Percentiles rank a stretch among this genome's conserved stretches.
Conservation (phyloP, 2,888 invertebrate genomes). For the Drosophila cyrtoloma region DNA sequence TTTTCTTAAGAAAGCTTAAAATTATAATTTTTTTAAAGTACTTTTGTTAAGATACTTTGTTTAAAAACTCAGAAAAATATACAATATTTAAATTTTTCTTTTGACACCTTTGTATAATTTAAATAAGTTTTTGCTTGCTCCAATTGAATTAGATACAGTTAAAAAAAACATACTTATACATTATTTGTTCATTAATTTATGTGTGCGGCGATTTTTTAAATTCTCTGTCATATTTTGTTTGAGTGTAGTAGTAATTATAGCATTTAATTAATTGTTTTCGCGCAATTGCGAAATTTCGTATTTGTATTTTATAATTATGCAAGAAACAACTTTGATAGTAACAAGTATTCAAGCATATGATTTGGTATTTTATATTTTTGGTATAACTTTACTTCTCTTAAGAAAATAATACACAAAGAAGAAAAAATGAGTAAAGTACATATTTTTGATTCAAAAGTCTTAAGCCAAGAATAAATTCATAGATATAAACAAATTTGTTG, state of each 20-base stretch:
- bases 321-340: conserved; percentile 27
- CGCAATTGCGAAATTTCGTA: conserved; percentile 22
- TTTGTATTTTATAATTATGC: conserved; percentile 36
- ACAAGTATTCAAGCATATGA: conserved; percentile 40
- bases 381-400: background rate
- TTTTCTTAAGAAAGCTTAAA: background rate
- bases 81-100: no score
- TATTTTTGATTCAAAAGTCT: background rate
- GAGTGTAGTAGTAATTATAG: background rate
- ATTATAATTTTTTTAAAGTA: background rate
- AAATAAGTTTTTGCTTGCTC: no score
- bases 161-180: no score
- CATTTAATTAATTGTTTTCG: background rate
- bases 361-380: background rate
- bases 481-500: background rate
- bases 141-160: no score
- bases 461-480: background rate
- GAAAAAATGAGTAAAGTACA: background rate
- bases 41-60: background rate
- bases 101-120: no score
- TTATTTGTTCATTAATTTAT: background rate
- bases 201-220: background rate
- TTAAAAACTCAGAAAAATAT: no score
- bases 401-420: background rate
- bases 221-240: background rate